phyloP scores from a whole-genome alignment of 2,797 vertebrate species.

The Tamandua tetradactyla region DNA sequence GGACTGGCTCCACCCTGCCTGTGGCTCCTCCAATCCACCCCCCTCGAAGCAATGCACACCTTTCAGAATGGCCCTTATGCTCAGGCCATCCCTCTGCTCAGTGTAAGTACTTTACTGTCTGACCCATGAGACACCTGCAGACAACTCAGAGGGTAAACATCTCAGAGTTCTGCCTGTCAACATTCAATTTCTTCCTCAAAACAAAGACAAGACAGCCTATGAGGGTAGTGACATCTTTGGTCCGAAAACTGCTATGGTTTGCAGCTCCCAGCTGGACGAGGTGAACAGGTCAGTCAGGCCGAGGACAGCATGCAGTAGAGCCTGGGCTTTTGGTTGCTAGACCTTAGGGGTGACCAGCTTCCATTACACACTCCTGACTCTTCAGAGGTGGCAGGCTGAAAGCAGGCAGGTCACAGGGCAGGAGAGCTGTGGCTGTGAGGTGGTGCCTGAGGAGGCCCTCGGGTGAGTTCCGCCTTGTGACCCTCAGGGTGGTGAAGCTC shows the following conservation, averaged over 20 bases:
- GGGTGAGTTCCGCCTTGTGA: fast-evolving
- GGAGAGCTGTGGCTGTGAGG: not conserved
- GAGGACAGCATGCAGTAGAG: fast-evolving
- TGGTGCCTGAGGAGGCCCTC: fast-evolving
- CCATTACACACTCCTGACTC: not conserved
- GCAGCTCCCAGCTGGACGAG: not conserved
- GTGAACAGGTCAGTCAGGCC: not conserved
- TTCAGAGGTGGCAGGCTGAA: not conserved
- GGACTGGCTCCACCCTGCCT: not conserved
- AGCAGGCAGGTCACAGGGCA: fast-evolving
- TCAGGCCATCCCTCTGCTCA: not conserved
- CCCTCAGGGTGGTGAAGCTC: fast-evolving
- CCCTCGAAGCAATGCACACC: not conserved
- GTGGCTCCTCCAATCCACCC: fast-evolving
- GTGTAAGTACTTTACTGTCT: not conserved
- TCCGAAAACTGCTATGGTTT: constrained; percentile 20
- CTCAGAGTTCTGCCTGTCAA: not conserved
- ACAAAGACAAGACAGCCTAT: not conserved
- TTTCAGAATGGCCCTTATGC: fast-evolving
- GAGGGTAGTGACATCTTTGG: constrained; percentile 51
- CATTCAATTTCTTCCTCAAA: not conserved
- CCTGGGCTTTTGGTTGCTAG: not conserved
- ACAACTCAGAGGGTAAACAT: not conserved
- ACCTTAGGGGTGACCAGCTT: fast-evolving
- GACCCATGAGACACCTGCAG: not conserved